Conservation (phyloP, 2,797 vertebrate genomes). For the Streptopelia turtur region DNA sequence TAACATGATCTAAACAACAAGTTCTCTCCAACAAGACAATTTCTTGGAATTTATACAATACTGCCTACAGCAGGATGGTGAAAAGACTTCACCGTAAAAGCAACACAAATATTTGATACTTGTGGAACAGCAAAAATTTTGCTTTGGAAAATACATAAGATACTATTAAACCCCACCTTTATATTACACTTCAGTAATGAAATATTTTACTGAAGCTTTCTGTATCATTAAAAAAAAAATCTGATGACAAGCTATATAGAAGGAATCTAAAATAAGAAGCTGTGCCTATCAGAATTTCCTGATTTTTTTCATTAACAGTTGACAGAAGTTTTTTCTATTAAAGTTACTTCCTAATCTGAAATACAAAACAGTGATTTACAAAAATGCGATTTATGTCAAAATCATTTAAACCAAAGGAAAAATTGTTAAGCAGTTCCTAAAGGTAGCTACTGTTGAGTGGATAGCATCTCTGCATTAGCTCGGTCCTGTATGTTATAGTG, state of each 20-base stretch:
- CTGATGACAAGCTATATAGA: neutral
- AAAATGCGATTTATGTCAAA: neutral
- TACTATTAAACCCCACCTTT: neutral
- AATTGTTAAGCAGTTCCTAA: neutral
- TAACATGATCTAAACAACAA: neutral
- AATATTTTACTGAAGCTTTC: neutral
- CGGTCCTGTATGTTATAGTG: neutral
- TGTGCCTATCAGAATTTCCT: neutral
- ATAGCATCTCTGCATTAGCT: accelerated
- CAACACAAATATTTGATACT: neutral
- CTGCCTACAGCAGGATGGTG: neutral
- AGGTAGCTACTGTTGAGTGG: neutral
- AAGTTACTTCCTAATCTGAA: neutral
- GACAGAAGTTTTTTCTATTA: neutral
- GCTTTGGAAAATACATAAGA: neutral
- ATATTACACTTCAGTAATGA: neutral
- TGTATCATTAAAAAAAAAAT: neutral
- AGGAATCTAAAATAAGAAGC: neutral
- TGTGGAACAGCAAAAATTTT: neutral
- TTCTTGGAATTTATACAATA: neutral
- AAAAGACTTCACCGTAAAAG: neutral
- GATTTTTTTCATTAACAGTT: neutral
- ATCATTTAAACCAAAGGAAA: neutral
- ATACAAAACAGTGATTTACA: neutral
- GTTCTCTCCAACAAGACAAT: neutral